Conservation (phyloP, 2,797 vertebrate genomes). For the Tangara arthus region DNA sequence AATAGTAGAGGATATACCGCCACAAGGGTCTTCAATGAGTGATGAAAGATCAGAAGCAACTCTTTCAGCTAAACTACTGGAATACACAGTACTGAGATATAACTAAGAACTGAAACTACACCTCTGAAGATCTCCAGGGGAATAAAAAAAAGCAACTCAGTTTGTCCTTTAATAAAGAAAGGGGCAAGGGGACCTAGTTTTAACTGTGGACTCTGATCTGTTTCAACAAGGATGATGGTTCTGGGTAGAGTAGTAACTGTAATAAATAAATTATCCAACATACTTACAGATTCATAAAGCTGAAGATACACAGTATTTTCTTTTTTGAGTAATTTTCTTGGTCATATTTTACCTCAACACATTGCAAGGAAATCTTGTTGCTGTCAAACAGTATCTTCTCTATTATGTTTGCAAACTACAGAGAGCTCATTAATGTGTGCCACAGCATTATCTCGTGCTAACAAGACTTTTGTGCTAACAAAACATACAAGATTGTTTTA, state of each 20-base stretch:
- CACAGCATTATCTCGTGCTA: neutral
- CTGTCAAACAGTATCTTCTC: neutral
- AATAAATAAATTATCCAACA: neutral
- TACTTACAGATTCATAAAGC: neutral
- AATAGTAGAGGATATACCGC: neutral
- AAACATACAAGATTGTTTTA: fast-evolving
- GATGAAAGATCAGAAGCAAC: neutral
- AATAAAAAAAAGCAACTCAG: neutral
- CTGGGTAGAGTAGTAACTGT: neutral
- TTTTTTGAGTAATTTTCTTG: neutral
- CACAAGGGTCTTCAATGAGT: neutral
- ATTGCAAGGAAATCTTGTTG: neutral
- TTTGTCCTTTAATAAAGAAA: neutral
- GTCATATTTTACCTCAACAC: neutral
- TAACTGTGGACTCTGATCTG: neutral
- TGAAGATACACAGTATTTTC: neutral
- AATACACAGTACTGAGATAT: neutral
- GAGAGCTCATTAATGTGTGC: neutral
- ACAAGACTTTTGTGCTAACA: neutral
- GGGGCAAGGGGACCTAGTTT: fast-evolving
- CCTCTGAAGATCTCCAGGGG: neutral
- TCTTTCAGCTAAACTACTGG: neutral
- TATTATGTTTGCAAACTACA: neutral
- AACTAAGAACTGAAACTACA: neutral
- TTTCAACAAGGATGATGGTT: neutral